Evolutionary conservation across 2,113 vertebrate genomes (phyloP), one percentile per base, ranked within the genome.

Genomic region (Haemorhous mexicanus): DNA sequence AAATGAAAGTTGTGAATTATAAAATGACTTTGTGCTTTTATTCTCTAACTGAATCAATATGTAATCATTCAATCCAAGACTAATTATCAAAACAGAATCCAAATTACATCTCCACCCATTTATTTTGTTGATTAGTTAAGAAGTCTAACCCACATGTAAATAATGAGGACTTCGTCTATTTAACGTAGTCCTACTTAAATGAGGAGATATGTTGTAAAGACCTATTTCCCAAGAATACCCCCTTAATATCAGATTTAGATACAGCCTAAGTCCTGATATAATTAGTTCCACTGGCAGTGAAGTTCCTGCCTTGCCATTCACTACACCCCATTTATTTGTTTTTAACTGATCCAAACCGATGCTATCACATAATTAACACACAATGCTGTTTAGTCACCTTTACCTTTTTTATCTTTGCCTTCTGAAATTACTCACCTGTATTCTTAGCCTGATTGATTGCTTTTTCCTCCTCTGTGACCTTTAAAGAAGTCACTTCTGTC

Each of bases 341-440:
- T 92, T 74, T 87, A 91, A 80, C 49, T 58, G 63, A 90, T 90
- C 41, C 59, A 86, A 44, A 69, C 41, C 27, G 80, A 62, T 85
- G 67, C 41, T 88, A 80, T 92, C 72, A 50, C 79, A 70, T 89
- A 93, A 97, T 95, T 96, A 94, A 67, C 59, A 86, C 49, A 77
- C 50, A 53, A 10, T 67, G 33, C 68, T 92, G 13, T 81, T 89
- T 83, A 84, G 72, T 88, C 85, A 93, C 75, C 79, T 94, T 86
- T 79, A 55, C 23, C 46, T 50, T 92, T 89, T 88, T 90, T 94
- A 84, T 92, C 95, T 94, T 63, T 74, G 56, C 22, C 21, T 89
- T 61, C 24, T 77, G 73, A 78, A 88, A 81, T 90, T 84, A 47
- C 19, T 93, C 43, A 81, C 39, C 30, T 55, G 9, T 77, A 11